Evolutionary conservation across 2,113 vertebrate genomes (phyloP), one percentile per base, ranked within the genome.

Genomic region (Morone chrysops): DNA sequence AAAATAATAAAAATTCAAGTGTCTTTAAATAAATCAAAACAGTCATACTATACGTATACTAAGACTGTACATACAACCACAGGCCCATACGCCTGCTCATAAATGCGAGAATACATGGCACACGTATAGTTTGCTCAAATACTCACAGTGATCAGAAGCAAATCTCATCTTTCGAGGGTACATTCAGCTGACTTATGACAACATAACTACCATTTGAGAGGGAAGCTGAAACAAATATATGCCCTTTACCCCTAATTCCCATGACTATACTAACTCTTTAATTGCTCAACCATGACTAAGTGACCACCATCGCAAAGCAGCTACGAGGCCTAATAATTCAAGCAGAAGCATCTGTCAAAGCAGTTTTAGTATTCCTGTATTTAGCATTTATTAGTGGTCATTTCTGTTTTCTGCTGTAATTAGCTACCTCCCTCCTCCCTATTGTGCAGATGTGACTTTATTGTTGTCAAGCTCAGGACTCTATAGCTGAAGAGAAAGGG

Each of bases 401-500:
- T 84, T 79, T 82, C 66, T 60, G 45, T 74, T 78, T 45, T 72
- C 41, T 72, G 67, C 59, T 80, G 66, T 81, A 89, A 81, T 87
- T 85, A 82, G 56, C 75, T 78, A 48, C 53, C 72, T 79, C 50
- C 40, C 43, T 51, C 60, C 62, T 43, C 73, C 48, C 48, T 60
- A 56, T 78, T 83, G 77, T 87, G 71, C 18, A 70, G 59, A 80
- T 75, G 67, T 77, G 62, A 70, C 43, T 72, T 81, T 38, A 65
- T 77, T 69, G 67, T 70, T 74, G 66, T 79, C 53, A 43, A 83
- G 57, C 56, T 11, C 8, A 11, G 74, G 82, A 83, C 16, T 61
- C 22, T 51, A 40, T 43, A 66, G 50, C 40, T 76, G 31, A 75
- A 54, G n/a, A 57, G 45, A 80, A 22, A 8, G 50, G 51, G 50